phyloP scores from a whole-genome alignment of 1,140 invertebrate species.

The Paraescarpia echinospica region DNA sequence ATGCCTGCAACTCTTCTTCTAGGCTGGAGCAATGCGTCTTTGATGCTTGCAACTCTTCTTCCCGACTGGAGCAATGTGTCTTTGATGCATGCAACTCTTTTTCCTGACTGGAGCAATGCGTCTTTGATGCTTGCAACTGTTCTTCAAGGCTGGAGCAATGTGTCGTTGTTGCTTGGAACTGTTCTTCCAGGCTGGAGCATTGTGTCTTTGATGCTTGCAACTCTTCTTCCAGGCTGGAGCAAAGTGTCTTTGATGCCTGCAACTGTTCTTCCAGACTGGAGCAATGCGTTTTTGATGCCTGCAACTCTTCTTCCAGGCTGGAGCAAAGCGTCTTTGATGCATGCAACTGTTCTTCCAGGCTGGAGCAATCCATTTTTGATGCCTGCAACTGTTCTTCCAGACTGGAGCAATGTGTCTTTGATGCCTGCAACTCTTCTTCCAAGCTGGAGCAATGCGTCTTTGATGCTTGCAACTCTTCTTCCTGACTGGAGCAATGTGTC shows the following conservation, averaged over 20 bases:
- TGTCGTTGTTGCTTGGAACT: not conserved
- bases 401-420: not conserved
- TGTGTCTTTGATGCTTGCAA: not conserved
- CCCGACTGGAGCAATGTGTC: not conserved
- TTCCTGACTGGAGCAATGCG: not conserved
- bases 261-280: not conserved
- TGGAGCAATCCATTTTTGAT: not conserved
- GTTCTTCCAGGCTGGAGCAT: not conserved
- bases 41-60: not conserved
- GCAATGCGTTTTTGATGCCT: not conserved
- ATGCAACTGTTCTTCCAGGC: not conserved
- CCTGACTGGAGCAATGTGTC: not conserved
- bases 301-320: not conserved
- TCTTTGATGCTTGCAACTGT: not conserved
- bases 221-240: not conserved
- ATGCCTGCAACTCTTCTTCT: not conserved
- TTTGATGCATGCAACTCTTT: not conserved
- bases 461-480: not conserved
- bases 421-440: not conserved
- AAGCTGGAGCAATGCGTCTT: not conserved
- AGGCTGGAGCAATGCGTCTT: not conserved
- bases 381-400: not conserved
- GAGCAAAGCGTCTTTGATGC: not conserved
- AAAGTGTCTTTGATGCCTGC: not conserved
- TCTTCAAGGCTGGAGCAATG: not conserved